Conservation (phyloP, 2,888 invertebrate genomes). For the Apodemia hepburni region DNA sequence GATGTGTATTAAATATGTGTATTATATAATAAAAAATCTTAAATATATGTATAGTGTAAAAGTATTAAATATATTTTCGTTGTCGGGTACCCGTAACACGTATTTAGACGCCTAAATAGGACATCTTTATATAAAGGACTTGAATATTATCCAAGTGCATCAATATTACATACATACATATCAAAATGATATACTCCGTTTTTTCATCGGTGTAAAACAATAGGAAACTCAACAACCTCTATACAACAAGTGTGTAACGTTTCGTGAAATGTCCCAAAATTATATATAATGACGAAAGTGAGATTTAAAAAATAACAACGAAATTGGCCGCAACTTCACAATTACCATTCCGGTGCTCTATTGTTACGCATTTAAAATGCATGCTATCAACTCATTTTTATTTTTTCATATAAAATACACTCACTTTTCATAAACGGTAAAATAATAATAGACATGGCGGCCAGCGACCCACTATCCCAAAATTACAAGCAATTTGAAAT, state of each 20-base stretch:
- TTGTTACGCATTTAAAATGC: conserved; percentile 45
- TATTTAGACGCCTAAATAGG: too few species aligned
- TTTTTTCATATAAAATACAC: conserved; percentile 36
- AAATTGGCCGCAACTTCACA: conserved; percentile 48
- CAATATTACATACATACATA: too few species aligned
- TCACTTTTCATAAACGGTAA: conserved; percentile 43
- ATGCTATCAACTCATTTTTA: conserved; percentile 34
- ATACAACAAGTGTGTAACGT: conserved; percentile 45
- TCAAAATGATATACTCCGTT: too few species aligned
- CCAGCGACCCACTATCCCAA: conserved; percentile 43
- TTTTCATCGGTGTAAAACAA: not conserved
- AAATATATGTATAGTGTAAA: too few species aligned
- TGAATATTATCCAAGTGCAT: too few species aligned
- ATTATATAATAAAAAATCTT: too few species aligned
- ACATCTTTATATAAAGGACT: too few species aligned
- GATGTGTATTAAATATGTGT: too few species aligned
- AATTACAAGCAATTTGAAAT: conserved; percentile 48
- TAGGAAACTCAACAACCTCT: not conserved
- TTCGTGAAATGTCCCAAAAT: conserved; percentile 62
- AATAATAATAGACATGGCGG: conserved; percentile 40
- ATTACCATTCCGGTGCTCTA: conserved; percentile 46
- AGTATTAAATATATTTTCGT: too few species aligned
- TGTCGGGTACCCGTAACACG: too few species aligned
- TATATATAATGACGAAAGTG: conserved; percentile 56
- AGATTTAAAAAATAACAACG: conserved; percentile 45